Percentiles rank a stretch among this genome's conserved stretches.
Evolutionary conservation across 64 coral and sea anemone genomes (phyloP).

Genomic region (Trachythela sp.): DNA sequence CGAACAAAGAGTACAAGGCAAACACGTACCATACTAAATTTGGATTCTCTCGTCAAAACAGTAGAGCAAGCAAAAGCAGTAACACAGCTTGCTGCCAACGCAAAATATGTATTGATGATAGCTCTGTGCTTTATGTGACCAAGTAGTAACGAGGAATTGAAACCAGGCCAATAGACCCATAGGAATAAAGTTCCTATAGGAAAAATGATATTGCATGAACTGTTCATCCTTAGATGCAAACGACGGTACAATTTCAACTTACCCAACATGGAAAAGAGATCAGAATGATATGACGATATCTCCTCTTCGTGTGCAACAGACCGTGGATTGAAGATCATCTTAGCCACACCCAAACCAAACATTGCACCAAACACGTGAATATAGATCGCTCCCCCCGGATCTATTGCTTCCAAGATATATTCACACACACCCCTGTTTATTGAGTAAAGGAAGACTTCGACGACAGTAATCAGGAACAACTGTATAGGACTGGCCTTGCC

Average conservation of each 20-base stretch:
- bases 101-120: slow-evolving; percentile 55
- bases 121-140: slow-evolving; percentile 42
- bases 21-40: slow-evolving; percentile 47
- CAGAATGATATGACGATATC: slow-evolving; percentile 84
- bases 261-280: slow-evolving; percentile 84
- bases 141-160: slow-evolving; percentile 44
- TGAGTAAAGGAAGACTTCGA: slow-evolving; percentile 76
- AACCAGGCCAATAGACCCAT: slow-evolving; percentile 60
- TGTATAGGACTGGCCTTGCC: slow-evolving; percentile 84
- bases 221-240: background rate
- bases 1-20: background rate
- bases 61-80: slow-evolving; percentile 34
- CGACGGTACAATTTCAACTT: background rate
- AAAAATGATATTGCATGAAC: background rate
- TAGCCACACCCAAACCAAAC: slow-evolving; percentile 70
- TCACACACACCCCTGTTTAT: slow-evolving; percentile 59
- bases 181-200: slow-evolving; percentile 48
- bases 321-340: slow-evolving; percentile 58
- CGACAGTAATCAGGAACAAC: slow-evolving; percentile 58
- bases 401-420: slow-evolving; percentile 66
- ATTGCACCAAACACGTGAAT: slow-evolving; percentile 82
- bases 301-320: slow-evolving; percentile 85
- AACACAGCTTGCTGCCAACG: slow-evolving; percentile 37
- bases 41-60: slow-evolving; percentile 29
- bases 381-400: slow-evolving; percentile 66